Percentiles rank a stretch among this genome's conserved stretches.
Conservation (phyloP, 2,113 vertebrate genomes). For the Egretta garzetta region DNA sequence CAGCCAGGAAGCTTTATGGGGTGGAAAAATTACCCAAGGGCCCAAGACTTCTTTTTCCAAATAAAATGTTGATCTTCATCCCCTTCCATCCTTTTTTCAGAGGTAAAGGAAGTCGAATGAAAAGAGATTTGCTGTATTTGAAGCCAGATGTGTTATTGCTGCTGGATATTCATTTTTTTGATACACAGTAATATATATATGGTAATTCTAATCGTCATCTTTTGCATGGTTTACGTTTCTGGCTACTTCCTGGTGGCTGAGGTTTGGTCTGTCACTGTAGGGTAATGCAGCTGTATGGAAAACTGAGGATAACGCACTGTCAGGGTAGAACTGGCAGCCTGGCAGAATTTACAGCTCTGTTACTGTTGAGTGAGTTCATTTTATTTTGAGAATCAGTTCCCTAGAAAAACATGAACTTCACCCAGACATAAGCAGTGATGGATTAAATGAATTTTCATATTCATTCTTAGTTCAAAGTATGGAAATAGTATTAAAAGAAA, state of each 20-base stretch:
- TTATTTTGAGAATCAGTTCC: not conserved
- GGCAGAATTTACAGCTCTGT: not conserved
- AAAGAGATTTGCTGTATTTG: not conserved
- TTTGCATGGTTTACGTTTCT: not conserved
- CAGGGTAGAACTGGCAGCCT: not conserved
- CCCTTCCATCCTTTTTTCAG: not conserved
- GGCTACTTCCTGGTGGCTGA: not conserved
- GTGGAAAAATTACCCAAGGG: not conserved
- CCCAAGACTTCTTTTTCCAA: not conserved
- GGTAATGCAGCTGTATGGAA: not conserved
- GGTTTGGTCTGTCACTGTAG: rapidly evolving
- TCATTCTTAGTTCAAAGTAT: not conserved
- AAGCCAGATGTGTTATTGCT: not conserved
- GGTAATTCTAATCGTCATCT: not conserved
- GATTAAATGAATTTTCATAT: not conserved
- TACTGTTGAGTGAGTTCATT: not conserved
- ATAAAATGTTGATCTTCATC: not conserved
- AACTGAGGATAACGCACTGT: rapidly evolving
- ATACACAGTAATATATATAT: not conserved
- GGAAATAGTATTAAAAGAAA: not conserved
- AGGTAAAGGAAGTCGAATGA: not conserved
- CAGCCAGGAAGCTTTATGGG: not conserved
- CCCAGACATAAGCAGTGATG: not conserved
- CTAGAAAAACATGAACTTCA: not conserved
- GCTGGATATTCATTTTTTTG: not conserved